Percentiles rank a stretch among this genome's conserved stretches.
Evolutionary conservation across 2,113 vertebrate genomes (phyloP).

Genomic region (pig (Sus scrofa)): DNA sequence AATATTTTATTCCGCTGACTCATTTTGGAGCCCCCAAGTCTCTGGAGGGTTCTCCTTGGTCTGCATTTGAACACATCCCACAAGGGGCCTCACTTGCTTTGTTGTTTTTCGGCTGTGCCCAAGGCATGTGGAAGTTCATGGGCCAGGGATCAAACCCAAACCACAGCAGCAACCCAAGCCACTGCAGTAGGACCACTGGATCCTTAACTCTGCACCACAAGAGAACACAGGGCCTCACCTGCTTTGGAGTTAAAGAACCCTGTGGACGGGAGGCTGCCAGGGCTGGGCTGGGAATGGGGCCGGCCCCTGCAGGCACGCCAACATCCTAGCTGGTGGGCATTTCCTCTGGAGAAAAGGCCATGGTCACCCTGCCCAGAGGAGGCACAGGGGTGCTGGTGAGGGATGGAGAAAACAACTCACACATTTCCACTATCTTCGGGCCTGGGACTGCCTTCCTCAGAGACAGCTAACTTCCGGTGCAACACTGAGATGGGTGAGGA

Average conservation of each 20-base stretch:
- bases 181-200: no score
- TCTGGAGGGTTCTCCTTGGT: background rate
- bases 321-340: background rate
- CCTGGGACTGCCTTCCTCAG: background rate
- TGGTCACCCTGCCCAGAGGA: background rate
- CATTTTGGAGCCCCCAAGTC: background rate
- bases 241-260: background rate
- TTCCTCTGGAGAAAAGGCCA: background rate
- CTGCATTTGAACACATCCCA: background rate
- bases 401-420: background rate
- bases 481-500: background rate
- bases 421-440: rapidly evolving
- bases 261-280: background rate
- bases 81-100: background rate
- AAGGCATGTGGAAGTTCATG: no score
- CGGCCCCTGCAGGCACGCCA: background rate
- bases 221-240: background rate
- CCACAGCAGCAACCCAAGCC: no score
- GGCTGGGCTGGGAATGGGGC: background rate
- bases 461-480: background rate
- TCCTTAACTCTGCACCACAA: no score
- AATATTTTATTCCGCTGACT: background rate
- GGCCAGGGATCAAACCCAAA: no score
- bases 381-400: background rate
- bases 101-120: no score